Evolutionary conservation across 2,113 vertebrate genomes (phyloP).

Genomic region (Rhinolophus ferrumequinum): DNA sequence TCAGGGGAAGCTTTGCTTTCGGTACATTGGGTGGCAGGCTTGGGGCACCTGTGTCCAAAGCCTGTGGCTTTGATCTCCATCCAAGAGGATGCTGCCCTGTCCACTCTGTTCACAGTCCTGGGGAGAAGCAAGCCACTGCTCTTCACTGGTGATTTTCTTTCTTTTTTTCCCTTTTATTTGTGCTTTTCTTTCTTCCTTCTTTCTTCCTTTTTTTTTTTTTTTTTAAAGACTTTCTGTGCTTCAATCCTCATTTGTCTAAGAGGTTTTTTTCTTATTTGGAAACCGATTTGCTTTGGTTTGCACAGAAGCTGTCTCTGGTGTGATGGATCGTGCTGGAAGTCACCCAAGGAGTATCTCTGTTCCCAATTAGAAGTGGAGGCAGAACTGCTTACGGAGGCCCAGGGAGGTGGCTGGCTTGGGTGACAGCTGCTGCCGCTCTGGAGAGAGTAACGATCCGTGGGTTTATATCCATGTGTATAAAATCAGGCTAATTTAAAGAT

Average conservation of each 20-base stretch:
- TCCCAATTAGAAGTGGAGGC: constrained; percentile 89
- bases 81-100: constrained; percentile 56
- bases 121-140: constrained; percentile 18
- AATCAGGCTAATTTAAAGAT: constrained; percentile 79
- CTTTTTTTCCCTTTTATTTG: constrained; percentile 33
- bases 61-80: constrained; percentile 77
- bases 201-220: background rate
- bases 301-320: constrained; percentile 87
- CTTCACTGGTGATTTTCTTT: background rate
- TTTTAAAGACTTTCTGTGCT: constrained; percentile 73
- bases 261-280: constrained; percentile 83
- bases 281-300: constrained; percentile 86
- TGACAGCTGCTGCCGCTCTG: constrained; percentile 86
- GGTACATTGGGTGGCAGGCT: constrained; percentile 81
- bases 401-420: constrained; percentile 85
- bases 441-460: constrained; percentile 86
- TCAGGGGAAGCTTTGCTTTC: constrained; percentile 84
- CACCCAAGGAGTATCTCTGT: constrained; percentile 88
- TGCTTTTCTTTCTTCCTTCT: background rate
- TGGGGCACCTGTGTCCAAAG: constrained; percentile 83
- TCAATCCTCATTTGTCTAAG: constrained; percentile 86
- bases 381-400: constrained; percentile 82
- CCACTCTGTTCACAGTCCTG: constrained; percentile 17
- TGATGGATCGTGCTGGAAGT: constrained; percentile 88
- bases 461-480: constrained; percentile 76